These are phyloP conservation scores for Coptotermes formosanus DNA, from an alignment of 1,140 invertebrate species.

Conservation along the genomic window DNA sequence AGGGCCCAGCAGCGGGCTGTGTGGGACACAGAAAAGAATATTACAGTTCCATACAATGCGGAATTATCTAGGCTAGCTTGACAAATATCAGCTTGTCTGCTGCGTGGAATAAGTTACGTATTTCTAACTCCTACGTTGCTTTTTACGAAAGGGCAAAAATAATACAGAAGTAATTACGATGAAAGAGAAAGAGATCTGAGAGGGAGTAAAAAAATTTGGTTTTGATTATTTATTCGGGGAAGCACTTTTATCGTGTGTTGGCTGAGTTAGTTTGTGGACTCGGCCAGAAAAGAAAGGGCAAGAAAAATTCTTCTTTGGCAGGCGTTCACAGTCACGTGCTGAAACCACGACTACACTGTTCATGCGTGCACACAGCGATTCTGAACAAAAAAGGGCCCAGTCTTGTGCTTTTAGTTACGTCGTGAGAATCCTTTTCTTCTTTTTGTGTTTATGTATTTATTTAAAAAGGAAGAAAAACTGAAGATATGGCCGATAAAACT, in stretches of 20 bases:
- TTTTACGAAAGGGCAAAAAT: too few relatives aligned
- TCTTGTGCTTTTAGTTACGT: background rate
- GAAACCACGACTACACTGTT: background rate
- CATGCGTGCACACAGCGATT: background rate
- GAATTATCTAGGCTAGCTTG: too few relatives aligned
- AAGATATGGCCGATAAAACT: background rate
- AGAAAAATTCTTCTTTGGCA: background rate
- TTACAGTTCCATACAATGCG: too few relatives aligned
- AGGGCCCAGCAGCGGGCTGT: too few relatives aligned
- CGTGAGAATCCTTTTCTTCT: background rate
- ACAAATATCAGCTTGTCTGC: too few relatives aligned
- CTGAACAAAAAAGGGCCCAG: background rate
- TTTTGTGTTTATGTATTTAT: constrained; percentile 4
- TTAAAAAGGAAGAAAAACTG: constrained; percentile 1
- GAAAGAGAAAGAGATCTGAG: background rate
- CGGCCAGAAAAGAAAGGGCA: background rate
- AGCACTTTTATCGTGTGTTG: background rate
- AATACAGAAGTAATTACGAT: too few relatives aligned
- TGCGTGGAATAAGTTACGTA: too few relatives aligned
- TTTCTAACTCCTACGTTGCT: too few relatives aligned
- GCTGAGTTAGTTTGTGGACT: background rate
- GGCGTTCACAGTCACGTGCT: constrained; percentile 6
- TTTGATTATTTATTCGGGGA: background rate
- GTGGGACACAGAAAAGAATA: too few relatives aligned
- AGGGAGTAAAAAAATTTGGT: background rate